A percentile compares a stretch with the other conserved stretches of the same genome.
Conservation (phyloP, 2,113 vertebrate species). For the Notiomystis cincta region DNA sequence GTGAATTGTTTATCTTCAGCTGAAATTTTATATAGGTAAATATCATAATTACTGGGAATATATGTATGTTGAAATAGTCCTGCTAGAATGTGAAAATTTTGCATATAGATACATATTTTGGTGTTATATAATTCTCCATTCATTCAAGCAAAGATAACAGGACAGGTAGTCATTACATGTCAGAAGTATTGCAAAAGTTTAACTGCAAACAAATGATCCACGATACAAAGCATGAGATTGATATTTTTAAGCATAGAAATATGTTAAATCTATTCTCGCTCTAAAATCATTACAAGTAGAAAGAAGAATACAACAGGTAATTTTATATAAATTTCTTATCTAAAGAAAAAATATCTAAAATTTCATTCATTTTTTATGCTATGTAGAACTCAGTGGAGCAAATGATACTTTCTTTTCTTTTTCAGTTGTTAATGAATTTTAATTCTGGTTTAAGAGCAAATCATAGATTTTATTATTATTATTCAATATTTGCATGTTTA, state of each 20-base stretch:
- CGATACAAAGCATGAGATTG: neutral
- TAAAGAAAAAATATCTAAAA: neutral
- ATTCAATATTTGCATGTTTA: neutral
- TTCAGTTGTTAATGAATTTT: neutral
- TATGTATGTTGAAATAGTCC: neutral
- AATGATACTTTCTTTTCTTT: neutral
- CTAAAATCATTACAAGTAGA: neutral
- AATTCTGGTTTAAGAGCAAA: neutral
- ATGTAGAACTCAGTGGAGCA: neutral
- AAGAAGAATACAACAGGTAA: neutral
- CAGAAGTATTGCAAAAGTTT: neutral
- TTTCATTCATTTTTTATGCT: neutral
- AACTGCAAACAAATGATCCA: neutral
- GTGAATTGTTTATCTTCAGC: neutral
- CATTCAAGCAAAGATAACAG: neutral
- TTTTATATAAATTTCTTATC: neutral
- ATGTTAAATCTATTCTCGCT: neutral
- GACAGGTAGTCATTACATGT: neutral
- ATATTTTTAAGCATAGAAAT: neutral
- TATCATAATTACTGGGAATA: neutral
- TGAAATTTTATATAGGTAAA: neutral
- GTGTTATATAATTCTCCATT: neutral
- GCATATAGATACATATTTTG: neutral
- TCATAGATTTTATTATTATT: neutral
- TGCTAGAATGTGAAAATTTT: neutral